Conservation (phyloP, 2,113 vertebrate genomes). For the Sylvilagus bachmani region DNA sequence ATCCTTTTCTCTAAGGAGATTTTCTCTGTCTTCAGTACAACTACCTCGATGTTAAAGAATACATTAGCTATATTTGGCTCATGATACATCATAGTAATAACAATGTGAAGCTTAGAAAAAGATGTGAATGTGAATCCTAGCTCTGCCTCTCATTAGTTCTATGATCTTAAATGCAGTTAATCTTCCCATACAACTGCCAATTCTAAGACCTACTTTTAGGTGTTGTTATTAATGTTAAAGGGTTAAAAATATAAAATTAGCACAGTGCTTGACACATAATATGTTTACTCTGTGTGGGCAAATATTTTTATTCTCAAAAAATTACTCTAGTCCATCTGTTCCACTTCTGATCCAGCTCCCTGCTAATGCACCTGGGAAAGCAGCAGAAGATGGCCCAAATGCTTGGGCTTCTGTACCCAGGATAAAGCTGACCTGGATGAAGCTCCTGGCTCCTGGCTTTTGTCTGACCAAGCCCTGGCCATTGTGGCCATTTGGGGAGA, state of each 20-base stretch:
- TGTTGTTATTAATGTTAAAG: background rate
- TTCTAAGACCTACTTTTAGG: background rate
- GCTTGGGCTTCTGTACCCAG: too few species aligned
- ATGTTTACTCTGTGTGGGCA: background rate
- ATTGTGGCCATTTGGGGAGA: too few species aligned
- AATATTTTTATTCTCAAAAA: background rate
- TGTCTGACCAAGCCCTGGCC: too few species aligned
- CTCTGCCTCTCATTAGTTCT: constrained; percentile 9
- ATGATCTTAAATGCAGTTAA: background rate
- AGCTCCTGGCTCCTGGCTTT: too few species aligned
- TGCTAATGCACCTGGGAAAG: too few species aligned
- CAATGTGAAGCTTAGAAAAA: background rate
- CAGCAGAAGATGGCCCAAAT: too few species aligned
- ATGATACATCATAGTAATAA: background rate
- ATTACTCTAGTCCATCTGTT: too few species aligned
- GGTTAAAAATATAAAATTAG: background rate
- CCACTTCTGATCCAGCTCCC: too few species aligned
- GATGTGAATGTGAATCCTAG: background rate
- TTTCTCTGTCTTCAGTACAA: background rate
- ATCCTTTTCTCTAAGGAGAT: background rate
- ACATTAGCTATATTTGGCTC: background rate
- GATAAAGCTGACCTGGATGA: too few species aligned
- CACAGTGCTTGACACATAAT: background rate
- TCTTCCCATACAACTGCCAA: background rate
- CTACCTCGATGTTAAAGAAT: background rate